Evolutionary conservation across 2,113 vertebrate species (phyloP).

Genomic region (Ceyx margarethae): DNA sequence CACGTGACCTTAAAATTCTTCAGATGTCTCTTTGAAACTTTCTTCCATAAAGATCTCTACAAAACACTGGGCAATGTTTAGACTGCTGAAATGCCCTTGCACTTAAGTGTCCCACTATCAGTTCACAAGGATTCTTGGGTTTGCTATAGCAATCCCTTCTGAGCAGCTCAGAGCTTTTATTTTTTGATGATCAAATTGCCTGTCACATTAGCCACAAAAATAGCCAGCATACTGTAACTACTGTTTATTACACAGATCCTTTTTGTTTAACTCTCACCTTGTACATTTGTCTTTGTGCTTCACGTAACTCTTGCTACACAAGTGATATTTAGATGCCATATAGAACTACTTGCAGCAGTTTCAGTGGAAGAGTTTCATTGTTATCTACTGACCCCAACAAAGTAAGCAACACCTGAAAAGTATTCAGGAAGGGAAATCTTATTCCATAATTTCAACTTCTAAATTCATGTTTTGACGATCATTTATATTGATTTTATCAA

Average conservation of each 20-base stretch:
- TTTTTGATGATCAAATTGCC: not conserved
- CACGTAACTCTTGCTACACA: not conserved
- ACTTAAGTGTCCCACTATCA: not conserved
- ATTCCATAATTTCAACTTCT: not conserved
- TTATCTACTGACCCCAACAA: not conserved
- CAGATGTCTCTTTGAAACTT: not conserved
- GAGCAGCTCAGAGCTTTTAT: not conserved
- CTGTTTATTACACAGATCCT: not conserved
- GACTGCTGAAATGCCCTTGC: not conserved
- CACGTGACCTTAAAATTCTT: slow-evolving; percentile 4
- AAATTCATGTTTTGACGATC: not conserved
- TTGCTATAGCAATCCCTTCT: not conserved
- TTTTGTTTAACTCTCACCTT: not conserved
- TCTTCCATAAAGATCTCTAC: not conserved
- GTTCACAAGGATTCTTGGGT: not conserved
- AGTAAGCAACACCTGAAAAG: not conserved
- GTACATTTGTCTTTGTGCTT: not conserved
- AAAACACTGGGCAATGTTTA: not conserved
- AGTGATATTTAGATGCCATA: not conserved
- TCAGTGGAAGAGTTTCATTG: not conserved
- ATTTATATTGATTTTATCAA: not conserved
- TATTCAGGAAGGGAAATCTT: not conserved
- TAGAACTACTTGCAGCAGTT: not conserved
- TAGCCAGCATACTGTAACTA: not conserved
- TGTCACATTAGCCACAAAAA: not conserved